phyloP scores from a whole-genome alignment of 2,113 vertebrate species.

The Galeopterus variegatus region DNA sequence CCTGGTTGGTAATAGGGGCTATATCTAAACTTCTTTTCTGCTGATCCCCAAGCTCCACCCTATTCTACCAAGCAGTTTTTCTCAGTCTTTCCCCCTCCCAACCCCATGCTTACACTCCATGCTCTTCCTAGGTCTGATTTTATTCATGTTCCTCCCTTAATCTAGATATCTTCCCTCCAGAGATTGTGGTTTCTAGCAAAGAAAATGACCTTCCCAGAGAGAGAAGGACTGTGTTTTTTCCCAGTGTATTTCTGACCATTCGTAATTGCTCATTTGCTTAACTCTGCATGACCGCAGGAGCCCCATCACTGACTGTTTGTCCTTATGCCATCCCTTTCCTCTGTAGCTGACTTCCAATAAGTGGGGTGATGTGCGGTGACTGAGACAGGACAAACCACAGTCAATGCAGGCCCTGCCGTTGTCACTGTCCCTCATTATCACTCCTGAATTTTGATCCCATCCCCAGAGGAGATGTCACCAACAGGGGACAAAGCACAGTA shows the following conservation, averaged over 20 bases:
- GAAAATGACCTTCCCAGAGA: background rate
- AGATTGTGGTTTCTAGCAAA: background rate
- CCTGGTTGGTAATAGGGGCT: background rate
- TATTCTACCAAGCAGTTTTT: background rate
- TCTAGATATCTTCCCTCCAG: background rate
- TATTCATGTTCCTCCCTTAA: background rate
- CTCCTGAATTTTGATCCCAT: background rate
- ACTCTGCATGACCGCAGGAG: accelerated
- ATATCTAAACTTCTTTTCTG: background rate
- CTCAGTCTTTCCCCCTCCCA: too few relatives aligned
- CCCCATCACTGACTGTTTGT: accelerated
- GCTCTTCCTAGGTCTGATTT: background rate
- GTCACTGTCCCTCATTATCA: background rate
- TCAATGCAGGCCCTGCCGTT: accelerated
- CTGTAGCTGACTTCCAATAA: background rate
- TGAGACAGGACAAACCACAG: background rate
- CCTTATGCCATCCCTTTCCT: background rate
- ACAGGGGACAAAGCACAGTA: background rate
- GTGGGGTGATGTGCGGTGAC: background rate
- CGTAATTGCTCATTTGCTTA: background rate
- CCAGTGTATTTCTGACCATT: background rate
- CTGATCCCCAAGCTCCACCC: accelerated
- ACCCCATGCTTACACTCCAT: accelerated
- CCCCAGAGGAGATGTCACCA: background rate
- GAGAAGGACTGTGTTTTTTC: background rate